phyloP scores from a whole-genome alignment of 2,888 invertebrate genomes.

The Oscheius sp. region DNA sequence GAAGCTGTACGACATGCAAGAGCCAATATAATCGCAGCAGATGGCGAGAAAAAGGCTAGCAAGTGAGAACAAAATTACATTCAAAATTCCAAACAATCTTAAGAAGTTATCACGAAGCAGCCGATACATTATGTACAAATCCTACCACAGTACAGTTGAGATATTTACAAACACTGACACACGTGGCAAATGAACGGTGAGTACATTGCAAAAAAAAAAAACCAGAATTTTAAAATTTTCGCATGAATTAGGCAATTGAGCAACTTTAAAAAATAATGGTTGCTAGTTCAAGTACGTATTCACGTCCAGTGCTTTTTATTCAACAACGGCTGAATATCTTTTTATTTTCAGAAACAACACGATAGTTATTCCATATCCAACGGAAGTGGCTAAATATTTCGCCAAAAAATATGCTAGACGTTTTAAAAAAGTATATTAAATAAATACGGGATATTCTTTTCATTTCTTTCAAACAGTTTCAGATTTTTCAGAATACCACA shows the following conservation, averaged over 20 bases:
- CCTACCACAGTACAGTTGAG: conserved; percentile 93
- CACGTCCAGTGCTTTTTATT: too few relatives aligned
- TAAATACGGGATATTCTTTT: too few relatives aligned
- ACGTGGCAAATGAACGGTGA: conserved; percentile 55
- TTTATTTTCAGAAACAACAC: conserved; percentile 61
- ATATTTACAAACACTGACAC: conserved; percentile 76
- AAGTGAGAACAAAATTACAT: conserved; percentile 33
- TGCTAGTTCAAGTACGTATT: too few relatives aligned
- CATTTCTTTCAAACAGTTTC: too few relatives aligned
- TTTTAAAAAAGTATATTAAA: too few relatives aligned
- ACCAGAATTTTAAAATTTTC: too few relatives aligned
- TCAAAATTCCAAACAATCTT: background rate
- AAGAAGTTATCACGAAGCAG: conserved; percentile 82
- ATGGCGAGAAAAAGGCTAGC: conserved; percentile 66
- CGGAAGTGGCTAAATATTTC: conserved; percentile 56
- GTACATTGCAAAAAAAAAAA: background rate
- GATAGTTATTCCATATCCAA: conserved; percentile 64
- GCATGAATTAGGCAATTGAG: too few relatives aligned
- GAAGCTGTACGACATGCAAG: conserved; percentile 91
- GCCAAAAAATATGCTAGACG: conserved; percentile 40
- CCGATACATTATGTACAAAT: conserved; percentile 91
- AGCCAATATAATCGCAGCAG: conserved; percentile 72
- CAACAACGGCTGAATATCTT: too few relatives aligned
- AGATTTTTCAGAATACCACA: too few relatives aligned
- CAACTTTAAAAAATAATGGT: too few relatives aligned